phyloP scores from a whole-genome alignment of 2,888 invertebrate genomes.

The Harpalus rubripes region DNA sequence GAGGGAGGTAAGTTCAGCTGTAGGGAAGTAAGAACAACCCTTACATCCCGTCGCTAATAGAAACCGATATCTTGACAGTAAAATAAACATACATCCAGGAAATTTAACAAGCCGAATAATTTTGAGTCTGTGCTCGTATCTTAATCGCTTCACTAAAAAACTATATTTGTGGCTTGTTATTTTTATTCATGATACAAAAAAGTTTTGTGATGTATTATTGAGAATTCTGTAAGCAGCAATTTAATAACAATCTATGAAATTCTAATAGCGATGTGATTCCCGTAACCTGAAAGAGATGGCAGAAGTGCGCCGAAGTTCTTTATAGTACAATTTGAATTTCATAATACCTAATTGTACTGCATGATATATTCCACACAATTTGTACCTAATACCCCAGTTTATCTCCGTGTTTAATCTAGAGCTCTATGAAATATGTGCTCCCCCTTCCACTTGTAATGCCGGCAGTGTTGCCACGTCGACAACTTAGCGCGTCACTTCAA shows the following conservation, averaged over 20 bases:
- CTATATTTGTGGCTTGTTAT: too few species aligned
- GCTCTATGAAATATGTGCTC: conserved; percentile 18
- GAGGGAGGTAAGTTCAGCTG: too few species aligned
- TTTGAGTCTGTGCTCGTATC: too few species aligned
- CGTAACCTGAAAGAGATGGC: neutral
- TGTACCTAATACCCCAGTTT: conserved; percentile 28
- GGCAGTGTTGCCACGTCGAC: conserved; percentile 38
- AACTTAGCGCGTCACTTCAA: conserved; percentile 44
- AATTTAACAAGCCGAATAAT: too few species aligned
- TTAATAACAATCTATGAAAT: neutral
- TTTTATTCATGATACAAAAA: too few species aligned
- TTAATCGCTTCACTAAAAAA: too few species aligned
- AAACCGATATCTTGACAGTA: too few species aligned
- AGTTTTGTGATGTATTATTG: neutral
- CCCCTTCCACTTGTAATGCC: neutral
- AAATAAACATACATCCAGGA: too few species aligned
- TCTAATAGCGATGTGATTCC: neutral
- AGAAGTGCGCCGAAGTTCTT: neutral
- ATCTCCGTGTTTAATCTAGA: conserved; percentile 38
- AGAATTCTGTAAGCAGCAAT: neutral
- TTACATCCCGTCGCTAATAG: too few species aligned
- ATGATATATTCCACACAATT: conserved; percentile 13
- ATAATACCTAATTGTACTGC: conserved; percentile 5
- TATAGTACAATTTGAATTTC: neutral
- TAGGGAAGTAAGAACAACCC: too few species aligned